Conservation (phyloP, 2,797 vertebrate species). For the Choloepus didactylus region DNA sequence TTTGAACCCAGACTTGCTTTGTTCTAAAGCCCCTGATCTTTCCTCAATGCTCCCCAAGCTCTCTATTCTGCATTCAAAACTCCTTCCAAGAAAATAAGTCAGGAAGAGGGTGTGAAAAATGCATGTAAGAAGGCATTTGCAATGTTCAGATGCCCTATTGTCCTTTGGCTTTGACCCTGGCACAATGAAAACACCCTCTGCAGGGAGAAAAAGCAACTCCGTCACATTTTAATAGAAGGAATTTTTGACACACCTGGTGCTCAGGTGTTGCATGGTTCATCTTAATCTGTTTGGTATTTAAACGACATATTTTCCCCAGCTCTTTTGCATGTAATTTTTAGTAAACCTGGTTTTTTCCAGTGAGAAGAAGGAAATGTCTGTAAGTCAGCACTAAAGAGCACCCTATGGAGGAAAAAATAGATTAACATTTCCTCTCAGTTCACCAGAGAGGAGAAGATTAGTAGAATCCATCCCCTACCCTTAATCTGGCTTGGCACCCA, state of each 20-base stretch:
- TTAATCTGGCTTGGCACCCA: neutral
- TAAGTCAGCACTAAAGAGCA: neutral
- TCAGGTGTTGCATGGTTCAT: neutral
- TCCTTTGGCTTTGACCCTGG: neutral
- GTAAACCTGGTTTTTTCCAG: neutral
- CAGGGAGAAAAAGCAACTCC: neutral
- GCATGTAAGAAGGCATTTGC: neutral
- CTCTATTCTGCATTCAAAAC: neutral
- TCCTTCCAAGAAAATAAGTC: neutral
- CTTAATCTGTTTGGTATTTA: slow-evolving; percentile 21
- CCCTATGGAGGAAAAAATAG: neutral
- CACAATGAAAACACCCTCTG: neutral
- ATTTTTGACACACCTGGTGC: neutral
- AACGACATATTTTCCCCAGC: neutral
- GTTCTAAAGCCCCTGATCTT: neutral
- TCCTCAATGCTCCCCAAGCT: neutral
- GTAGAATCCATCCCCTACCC: neutral
- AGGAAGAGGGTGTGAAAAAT: neutral
- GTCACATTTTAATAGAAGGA: neutral
- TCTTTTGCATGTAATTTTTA: slow-evolving; percentile 7
- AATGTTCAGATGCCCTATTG: neutral
- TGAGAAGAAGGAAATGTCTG: neutral
- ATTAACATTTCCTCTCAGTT: neutral
- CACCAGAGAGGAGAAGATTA: neutral
- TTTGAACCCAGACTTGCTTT: neutral